Evolutionary conservation across 2,888 invertebrate genomes (phyloP), one percentile per base, ranked within the genome.

Genomic region (Pollenia amentaria): DNA sequence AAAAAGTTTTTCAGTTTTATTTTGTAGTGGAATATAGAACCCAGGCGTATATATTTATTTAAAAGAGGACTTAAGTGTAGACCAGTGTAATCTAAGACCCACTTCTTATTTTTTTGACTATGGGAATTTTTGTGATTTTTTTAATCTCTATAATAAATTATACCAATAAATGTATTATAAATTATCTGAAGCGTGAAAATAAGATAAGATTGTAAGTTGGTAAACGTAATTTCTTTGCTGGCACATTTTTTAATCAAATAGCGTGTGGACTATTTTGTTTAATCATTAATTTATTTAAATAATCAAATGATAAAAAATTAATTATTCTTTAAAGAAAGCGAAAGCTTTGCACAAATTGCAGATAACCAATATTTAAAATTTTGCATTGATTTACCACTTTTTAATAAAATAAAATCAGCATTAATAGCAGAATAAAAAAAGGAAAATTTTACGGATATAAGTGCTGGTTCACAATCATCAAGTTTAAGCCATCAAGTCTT

Each of bases 231-330:
- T 69, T 29, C 29, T 18, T 67, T 3, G 40, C 6, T 40, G 53
- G n/a, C 12, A 12, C 40, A 40, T n/a, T 9, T n/a, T 21, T 7
- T 46, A 65, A 53, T n/a, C 10, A 21, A 21, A 6, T 65, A 67
- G n/a, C 46, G 46, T 3, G 29, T 73, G 46, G 29, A 46, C 44
- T 44, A 14, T 46, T 57, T n/a, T 21, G n/a, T 29, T 29, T 29
- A 29, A 44, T 29, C 55, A 72, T 55, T 44, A 72, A 46, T 72
- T 73, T 60, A 72, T 55, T 73, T 38, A 38, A 46, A 16, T 18
- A 44, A 57, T 29, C 65, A 21, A 29, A 29, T 18, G 21, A 72
- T 70, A 57, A 72, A 6, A 44, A 21, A 44, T 44, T 11, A 14
- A 72, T 21, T 7, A 12, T 18, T 46, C 60, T 10, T 12, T 2